A percentile compares a stretch with the other conserved stretches of the same genome.
Evolutionary conservation across 2,888 invertebrate species (phyloP).

Genomic region (Diogma glabrata): DNA sequence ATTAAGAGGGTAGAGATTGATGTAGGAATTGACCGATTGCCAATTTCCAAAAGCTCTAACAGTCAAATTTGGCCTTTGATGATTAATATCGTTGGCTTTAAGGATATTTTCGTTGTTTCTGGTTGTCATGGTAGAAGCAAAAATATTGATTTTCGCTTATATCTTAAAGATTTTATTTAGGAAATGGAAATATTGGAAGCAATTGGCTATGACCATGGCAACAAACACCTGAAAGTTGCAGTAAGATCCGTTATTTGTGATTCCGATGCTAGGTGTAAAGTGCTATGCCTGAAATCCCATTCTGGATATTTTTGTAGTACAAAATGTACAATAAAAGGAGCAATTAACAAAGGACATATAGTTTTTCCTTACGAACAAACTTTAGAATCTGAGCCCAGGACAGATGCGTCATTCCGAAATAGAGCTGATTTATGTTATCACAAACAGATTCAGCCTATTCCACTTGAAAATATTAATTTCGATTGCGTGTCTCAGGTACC

Average conservation of each 20-base stretch:
- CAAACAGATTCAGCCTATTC: background rate
- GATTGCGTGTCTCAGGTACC: background rate
- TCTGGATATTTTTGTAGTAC: background rate
- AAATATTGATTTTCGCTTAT: background rate
- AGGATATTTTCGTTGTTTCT: background rate
- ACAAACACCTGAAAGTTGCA: background rate
- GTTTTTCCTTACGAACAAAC: background rate
- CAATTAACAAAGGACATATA: background rate
- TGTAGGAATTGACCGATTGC: background rate
- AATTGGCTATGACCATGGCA: background rate
- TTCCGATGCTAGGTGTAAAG: background rate
- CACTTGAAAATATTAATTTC: background rate
- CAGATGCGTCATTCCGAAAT: background rate
- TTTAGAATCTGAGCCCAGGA: background rate
- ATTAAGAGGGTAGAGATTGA: too few relatives aligned
- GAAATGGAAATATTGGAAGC: conserved; percentile 2
- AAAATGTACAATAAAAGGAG: background rate
- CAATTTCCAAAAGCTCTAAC: background rate
- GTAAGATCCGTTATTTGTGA: background rate
- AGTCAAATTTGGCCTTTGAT: background rate
- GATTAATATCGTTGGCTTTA: background rate
- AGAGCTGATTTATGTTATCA: background rate
- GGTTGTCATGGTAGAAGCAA: background rate
- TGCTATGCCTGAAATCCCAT: background rate
- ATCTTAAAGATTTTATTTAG: background rate